Evolutionary conservation across 1,140 invertebrate genomes (phyloP).

Genomic region (Mycetomoellerius zeteki): DNA sequence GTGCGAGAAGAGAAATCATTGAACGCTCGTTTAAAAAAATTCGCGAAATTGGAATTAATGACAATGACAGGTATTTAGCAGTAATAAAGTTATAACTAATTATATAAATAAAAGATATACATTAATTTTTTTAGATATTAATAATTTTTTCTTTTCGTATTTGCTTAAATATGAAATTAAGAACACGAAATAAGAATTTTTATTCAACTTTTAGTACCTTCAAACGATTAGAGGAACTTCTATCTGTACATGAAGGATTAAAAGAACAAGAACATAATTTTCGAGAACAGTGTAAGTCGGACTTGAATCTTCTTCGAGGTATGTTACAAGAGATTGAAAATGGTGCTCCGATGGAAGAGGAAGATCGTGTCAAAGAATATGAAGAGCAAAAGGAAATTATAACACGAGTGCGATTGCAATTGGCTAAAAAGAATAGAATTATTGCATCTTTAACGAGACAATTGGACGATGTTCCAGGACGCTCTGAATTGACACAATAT

Average conservation of each 20-base stretch:
- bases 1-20: slow-evolving; percentile 69
- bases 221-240: slow-evolving; percentile 89
- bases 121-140: slow-evolving; percentile 1
- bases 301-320: slow-evolving; percentile 88
- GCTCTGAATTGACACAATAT: slow-evolving; percentile 97
- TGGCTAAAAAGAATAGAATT: slow-evolving; percentile 94
- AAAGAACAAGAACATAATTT: slow-evolving; percentile 92
- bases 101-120: neutral
- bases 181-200: neutral
- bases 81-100: slow-evolving; percentile 9
- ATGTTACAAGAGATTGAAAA: slow-evolving; percentile 87
- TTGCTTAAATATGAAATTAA: neutral
- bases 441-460: slow-evolving; percentile 92
- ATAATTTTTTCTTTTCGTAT: slow-evolving; percentile 7
- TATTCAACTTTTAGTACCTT: slow-evolving; percentile 68
- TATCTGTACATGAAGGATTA: slow-evolving; percentile 91
- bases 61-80: slow-evolving; percentile 86
- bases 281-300: slow-evolving; percentile 91
- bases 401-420: slow-evolving; percentile 88
- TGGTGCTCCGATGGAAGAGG: slow-evolving; percentile 78
- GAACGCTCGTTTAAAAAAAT: slow-evolving; percentile 84
- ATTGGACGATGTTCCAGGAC: slow-evolving; percentile 96
- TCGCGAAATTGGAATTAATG: slow-evolving; percentile 85
- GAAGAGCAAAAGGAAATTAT: slow-evolving; percentile 89
- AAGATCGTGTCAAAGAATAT: slow-evolving; percentile 85